phyloP scores from a whole-genome alignment of 2,113 vertebrate species.

The Heptranchias perlo region DNA sequence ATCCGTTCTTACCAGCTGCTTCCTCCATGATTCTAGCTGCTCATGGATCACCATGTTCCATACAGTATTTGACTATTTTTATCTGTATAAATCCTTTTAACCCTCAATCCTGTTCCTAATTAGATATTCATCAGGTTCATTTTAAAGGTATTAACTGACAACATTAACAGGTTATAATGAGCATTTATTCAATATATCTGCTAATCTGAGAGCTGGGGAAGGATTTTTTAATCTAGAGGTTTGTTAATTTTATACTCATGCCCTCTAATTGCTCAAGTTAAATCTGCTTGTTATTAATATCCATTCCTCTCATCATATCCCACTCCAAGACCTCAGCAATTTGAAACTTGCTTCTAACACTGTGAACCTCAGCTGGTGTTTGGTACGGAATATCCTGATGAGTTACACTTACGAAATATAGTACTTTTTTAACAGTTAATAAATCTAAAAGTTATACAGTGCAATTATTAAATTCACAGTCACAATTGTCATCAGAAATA shows the following conservation, averaged over 20 bases:
- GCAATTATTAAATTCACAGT: neutral
- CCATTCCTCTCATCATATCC: neutral
- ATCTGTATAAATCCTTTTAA: neutral
- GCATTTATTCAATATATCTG: neutral
- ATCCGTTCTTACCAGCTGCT: neutral
- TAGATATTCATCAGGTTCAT: neutral
- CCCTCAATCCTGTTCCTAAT: neutral
- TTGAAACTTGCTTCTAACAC: neutral
- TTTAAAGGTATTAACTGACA: neutral
- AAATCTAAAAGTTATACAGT: neutral
- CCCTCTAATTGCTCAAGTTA: neutral
- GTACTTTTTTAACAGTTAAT: neutral
- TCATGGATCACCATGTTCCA: neutral
- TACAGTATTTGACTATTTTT: neutral
- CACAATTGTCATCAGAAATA: neutral
- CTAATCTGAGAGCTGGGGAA: neutral
- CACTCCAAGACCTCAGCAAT: neutral
- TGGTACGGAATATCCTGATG: neutral
- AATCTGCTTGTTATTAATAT: neutral
- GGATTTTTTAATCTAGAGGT: neutral
- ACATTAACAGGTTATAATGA: neutral
- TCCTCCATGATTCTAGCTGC: neutral
- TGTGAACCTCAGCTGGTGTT: neutral
- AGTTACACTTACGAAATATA: neutral
- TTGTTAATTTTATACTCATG: neutral